phyloP scores from a whole-genome alignment of 2,113 vertebrate genomes.

The Tiliqua scincoides region DNA sequence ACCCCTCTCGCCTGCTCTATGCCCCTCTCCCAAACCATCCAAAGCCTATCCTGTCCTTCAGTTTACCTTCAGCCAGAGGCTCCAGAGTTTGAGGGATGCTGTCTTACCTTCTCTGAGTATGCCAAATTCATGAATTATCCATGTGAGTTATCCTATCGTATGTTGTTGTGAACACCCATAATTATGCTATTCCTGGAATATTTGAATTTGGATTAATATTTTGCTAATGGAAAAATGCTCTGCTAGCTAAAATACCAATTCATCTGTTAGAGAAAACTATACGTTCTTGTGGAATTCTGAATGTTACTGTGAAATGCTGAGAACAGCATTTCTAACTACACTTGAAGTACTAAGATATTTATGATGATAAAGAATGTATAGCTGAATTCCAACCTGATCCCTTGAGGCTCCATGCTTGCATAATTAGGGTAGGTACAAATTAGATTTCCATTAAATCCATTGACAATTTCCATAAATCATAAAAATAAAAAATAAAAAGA shows the following conservation, averaged over 20 bases:
- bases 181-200: conserved; percentile 29
- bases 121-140: no score
- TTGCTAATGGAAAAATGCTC: conserved; percentile 36
- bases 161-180: neutral
- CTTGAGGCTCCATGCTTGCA: conserved; percentile 36
- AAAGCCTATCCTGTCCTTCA: no score
- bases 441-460: conserved; percentile 55
- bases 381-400: conserved; percentile 45
- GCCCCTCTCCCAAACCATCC: no score
- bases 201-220: conserved; percentile 22
- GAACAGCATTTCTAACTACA: conserved; percentile 51
- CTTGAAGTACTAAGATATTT: conserved; percentile 65
- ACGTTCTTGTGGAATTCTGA: conserved; percentile 49
- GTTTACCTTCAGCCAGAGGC: no score
- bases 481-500: conserved; percentile 22
- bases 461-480: conserved; percentile 25
- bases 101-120: no score
- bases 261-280: neutral
- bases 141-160: no score
- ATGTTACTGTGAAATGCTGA: conserved; percentile 58
- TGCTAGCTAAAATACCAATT: conserved; percentile 10
- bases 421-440: conserved; percentile 64
- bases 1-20: no score
- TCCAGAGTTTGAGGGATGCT: no score
- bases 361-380: conserved; percentile 58